Percentiles rank a stretch among this genome's conserved stretches.
Conservation (phyloP, 1,140 invertebrate genomes). For the Pseudomyrmex dendroicus region DNA sequence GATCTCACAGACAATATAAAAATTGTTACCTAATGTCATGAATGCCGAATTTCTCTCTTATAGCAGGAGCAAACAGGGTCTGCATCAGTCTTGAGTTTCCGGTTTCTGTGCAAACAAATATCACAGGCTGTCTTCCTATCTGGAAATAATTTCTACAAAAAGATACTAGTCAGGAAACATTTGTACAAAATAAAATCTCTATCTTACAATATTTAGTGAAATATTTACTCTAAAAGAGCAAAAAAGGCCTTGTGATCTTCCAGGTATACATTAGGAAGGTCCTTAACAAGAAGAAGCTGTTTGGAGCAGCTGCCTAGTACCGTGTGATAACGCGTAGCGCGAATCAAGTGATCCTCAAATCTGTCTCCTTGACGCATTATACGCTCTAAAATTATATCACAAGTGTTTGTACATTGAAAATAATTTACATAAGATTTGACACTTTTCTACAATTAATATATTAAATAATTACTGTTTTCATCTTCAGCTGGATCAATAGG, state of each 20-base stretch:
- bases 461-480: constrained; percentile 79
- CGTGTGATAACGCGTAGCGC: constrained; percentile 89
- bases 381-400: constrained; percentile 63
- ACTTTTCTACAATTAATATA: constrained; percentile 8
- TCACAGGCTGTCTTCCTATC: constrained; percentile 88
- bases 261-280: constrained; percentile 90
- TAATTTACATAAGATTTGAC: constrained; percentile 57
- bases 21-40: constrained; percentile 87
- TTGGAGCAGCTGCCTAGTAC: constrained; percentile 86
- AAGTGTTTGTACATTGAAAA: constrained; percentile 12
- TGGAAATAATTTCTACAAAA: constrained; percentile 87
- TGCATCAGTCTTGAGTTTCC: constrained; percentile 86
- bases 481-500: constrained; percentile 87
- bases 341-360: constrained; percentile 89
- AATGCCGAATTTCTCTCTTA: constrained; percentile 87
- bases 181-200: not conserved
- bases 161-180: constrained; percentile 56
- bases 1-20: constrained; percentile 42
- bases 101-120: constrained; percentile 90
- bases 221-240: constrained; percentile 87
- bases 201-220: not conserved
- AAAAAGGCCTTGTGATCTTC: constrained; percentile 87
- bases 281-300: constrained; percentile 89
- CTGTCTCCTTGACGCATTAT: constrained; percentile 86
- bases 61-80: constrained; percentile 87